Evolutionary conservation across 2,888 invertebrate species (phyloP).

Genomic region (Alcis repandata): DNA sequence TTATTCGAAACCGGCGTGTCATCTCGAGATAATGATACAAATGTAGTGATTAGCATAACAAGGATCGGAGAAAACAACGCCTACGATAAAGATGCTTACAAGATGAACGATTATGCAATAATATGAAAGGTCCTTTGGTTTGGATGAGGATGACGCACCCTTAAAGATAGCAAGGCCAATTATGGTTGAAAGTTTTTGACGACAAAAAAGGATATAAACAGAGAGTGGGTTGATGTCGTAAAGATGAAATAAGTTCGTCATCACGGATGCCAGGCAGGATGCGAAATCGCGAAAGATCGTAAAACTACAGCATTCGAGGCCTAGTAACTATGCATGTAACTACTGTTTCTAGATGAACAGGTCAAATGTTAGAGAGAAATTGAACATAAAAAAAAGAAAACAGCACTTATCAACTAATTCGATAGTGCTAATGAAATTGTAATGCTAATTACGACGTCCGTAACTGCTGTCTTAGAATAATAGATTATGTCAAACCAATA

Average conservation of each 20-base stretch:
- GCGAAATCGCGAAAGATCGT: constrained; percentile 6
- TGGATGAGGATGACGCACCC: constrained; percentile 13
- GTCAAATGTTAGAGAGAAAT: constrained; percentile 5
- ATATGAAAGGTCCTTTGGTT: constrained; percentile 33
- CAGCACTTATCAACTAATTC: not conserved
- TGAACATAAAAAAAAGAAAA: not conserved
- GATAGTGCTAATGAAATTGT: not conserved
- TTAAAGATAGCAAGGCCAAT: constrained; percentile 19
- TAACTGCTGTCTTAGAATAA: too few species aligned
- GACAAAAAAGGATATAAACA: constrained; percentile 9
- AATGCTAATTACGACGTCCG: too few species aligned
- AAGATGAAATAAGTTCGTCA: constrained; percentile 16
- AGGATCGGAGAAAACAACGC: constrained; percentile 53
- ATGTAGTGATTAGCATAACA: constrained; percentile 65
- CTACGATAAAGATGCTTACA: constrained; percentile 46
- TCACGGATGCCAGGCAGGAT: constrained; percentile 15
- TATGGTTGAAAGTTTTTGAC: constrained; percentile 17
- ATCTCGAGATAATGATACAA: constrained; percentile 56
- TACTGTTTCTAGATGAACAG: not conserved
- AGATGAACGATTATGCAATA: constrained; percentile 34
- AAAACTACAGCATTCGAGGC: not conserved
- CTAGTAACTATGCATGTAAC: not conserved
- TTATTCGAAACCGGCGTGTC: constrained; percentile 59
- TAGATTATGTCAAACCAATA: too few species aligned
- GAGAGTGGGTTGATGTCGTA: constrained; percentile 24